Conservation (phyloP, 2,113 vertebrate species). For the Anas platyrhynchos region DNA sequence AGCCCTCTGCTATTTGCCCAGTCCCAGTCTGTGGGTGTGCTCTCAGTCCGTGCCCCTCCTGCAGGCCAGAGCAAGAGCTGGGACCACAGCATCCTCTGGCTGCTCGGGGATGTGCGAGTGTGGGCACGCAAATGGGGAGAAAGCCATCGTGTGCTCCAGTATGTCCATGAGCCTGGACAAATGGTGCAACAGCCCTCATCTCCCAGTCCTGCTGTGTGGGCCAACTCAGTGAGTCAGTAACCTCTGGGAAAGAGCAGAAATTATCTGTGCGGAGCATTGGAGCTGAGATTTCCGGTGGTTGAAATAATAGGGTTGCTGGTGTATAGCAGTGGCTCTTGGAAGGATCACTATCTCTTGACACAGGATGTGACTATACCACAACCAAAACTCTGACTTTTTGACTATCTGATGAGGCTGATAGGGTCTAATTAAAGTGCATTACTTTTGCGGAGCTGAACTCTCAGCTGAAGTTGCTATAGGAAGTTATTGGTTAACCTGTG, state of each 20-base stretch:
- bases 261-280: fast-evolving
- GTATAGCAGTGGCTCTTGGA: not conserved
- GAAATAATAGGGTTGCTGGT: not conserved
- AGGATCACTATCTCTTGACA: not conserved
- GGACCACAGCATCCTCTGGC: not conserved
- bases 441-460: not conserved
- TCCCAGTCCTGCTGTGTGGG: not conserved
- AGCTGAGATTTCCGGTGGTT: not conserved
- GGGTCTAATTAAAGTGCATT: not conserved
- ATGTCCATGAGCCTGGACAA: not conserved
- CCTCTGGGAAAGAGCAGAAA: not conserved
- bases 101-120: not conserved
- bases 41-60: not conserved
- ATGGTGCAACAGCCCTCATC: slow-evolving; percentile 2
- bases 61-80: not conserved
- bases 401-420: not conserved
- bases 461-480: not conserved
- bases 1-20: fast-evolving
- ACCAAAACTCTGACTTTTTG: not conserved
- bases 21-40: not conserved
- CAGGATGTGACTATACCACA: slow-evolving; percentile 9
- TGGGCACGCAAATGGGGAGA: not conserved
- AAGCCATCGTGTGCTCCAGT: not conserved
- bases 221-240: slow-evolving; percentile 14
- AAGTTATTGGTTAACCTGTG: not conserved